phyloP scores from a whole-genome alignment of 2,113 vertebrate genomes.

The Hemichromis elongatus region DNA sequence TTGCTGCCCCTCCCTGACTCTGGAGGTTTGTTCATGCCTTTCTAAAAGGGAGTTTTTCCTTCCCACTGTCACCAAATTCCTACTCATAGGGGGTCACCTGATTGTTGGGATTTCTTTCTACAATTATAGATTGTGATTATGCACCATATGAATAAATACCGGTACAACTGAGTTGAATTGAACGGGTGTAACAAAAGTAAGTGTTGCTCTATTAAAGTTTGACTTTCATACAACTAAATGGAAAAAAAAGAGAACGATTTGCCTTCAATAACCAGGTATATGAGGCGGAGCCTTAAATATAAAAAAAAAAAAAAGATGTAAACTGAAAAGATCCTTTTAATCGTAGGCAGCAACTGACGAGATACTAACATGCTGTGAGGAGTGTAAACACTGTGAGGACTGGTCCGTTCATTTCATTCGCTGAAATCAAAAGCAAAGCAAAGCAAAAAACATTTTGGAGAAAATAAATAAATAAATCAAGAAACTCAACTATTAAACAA shows the following conservation, averaged over 20 bases:
- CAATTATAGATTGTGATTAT: not conserved
- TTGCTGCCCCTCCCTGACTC: not conserved
- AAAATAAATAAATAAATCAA: not conserved
- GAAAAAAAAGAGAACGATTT: rapidly evolving
- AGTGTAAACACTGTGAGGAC: not conserved
- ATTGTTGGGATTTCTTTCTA: not conserved
- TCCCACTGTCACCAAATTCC: not conserved
- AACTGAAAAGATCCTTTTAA: not conserved
- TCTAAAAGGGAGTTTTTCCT: not conserved
- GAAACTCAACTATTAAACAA: conserved; percentile 46
- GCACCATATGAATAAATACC: not conserved
- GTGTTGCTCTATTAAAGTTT: not conserved
- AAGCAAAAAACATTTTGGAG: not conserved
- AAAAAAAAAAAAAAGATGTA: not conserved
- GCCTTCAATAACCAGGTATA: not conserved
- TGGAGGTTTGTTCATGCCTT: not conserved
- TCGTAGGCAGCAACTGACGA: not conserved
- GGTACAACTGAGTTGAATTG: not conserved
- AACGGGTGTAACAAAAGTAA: not conserved
- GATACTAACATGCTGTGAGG: not conserved
- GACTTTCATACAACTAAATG: not conserved
- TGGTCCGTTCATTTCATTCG: not conserved
- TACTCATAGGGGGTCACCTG: not conserved
- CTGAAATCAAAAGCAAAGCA: not conserved
- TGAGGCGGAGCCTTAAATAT: not conserved